phyloP scores from a whole-genome alignment of 2,797 vertebrate genomes.

The Tiaroga cobitis region DNA sequence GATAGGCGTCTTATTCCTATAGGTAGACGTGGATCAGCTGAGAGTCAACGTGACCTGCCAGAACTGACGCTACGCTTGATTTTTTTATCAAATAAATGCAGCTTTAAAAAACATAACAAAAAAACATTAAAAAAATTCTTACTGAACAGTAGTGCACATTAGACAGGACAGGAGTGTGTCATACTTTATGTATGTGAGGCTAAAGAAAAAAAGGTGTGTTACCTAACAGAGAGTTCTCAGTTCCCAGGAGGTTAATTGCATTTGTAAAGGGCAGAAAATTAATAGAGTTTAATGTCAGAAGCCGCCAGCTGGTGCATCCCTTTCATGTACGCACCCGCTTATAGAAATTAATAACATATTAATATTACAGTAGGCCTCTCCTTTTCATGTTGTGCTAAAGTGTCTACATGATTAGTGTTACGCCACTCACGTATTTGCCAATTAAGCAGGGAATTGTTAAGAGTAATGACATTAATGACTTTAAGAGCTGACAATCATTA shows the following conservation, averaged over 20 bases:
- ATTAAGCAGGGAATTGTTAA: conserved; percentile 63
- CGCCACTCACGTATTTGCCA: conserved; percentile 56
- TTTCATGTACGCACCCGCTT: conserved; percentile 58
- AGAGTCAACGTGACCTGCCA: no score
- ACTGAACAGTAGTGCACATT: not conserved
- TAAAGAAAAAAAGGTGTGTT: conserved; percentile 58
- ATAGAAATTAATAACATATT: conserved; percentile 65
- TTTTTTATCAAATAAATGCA: not conserved
- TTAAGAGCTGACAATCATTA: conserved; percentile 61
- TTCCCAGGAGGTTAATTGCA: conserved; percentile 74
- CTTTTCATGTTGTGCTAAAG: conserved; percentile 57
- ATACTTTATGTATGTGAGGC: conserved; percentile 30
- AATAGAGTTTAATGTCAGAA: conserved; percentile 80
- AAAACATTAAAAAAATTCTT: not conserved
- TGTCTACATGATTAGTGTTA: conserved; percentile 54
- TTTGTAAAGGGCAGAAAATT: conserved; percentile 81
- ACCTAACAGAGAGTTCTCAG: conserved; percentile 61
- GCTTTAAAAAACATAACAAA: not conserved
- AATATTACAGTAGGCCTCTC: conserved; percentile 54
- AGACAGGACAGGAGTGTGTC: conserved; percentile 17
- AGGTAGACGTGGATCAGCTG: no score
- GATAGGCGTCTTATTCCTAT: no score
- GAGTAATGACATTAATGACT: conserved; percentile 62
- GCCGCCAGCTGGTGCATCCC: conserved; percentile 71
- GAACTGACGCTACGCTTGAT: no score